Conservation (phyloP, 2,113 vertebrate species). For the Micronisus gabar region DNA sequence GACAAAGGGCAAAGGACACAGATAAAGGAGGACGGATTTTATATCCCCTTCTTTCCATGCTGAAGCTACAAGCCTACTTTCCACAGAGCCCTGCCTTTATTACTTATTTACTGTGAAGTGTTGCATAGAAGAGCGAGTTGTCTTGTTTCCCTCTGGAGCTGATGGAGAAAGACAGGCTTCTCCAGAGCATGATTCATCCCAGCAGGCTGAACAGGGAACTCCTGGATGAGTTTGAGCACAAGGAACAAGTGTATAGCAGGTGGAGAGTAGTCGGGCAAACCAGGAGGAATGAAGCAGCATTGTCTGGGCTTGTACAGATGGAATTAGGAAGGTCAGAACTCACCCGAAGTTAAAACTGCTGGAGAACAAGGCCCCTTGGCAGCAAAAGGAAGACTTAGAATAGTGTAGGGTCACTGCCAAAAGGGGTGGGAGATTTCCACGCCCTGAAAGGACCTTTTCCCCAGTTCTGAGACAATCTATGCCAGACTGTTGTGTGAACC, state of each 20-base stretch:
- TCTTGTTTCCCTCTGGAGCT: neutral
- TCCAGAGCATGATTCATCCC: neutral
- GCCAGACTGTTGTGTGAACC: neutral
- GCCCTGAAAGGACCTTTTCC: no score
- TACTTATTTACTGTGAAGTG: neutral
- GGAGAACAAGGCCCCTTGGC: neutral
- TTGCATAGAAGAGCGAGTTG: neutral
- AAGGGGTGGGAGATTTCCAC: no score
- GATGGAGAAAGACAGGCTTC: neutral
- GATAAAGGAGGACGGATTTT: neutral
- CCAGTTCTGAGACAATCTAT: neutral
- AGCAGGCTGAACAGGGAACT: neutral
- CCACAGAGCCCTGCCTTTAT: no score
- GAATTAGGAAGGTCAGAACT: neutral
- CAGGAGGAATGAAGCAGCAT: neutral
- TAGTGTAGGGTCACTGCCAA: neutral
- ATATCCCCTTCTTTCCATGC: neutral
- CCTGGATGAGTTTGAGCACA: neutral
- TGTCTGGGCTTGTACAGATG: neutral
- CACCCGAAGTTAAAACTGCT: neutral
- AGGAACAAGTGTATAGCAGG: no score
- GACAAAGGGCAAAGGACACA: neutral
- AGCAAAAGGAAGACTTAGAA: no score
- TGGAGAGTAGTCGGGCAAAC: no score
- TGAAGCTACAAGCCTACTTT: neutral